Percentiles rank a stretch among this genome's conserved stretches.
These are phyloP conservation scores for Bombus consobrinus DNA, from an alignment of 1,140 invertebrate genomes.

Conservation along the genomic window DNA sequence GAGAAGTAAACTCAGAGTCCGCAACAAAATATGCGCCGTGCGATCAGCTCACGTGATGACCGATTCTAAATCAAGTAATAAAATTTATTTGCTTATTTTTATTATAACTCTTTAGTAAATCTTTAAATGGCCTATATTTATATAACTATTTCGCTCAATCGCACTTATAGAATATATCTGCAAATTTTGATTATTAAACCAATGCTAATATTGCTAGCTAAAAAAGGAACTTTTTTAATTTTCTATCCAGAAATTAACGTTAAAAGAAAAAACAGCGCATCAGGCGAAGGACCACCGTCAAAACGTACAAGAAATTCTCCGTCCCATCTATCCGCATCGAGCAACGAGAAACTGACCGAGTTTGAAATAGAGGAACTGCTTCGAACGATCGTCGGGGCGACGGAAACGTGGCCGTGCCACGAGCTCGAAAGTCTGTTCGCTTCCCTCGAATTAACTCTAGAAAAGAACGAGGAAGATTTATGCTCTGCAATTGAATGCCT, in stretches of 20 bases:
- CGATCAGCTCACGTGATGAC: slow-evolving; percentile 52
- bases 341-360: slow-evolving; percentile 60
- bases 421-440: slow-evolving; percentile 70
- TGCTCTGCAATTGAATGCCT: slow-evolving; percentile 66
- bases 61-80: slow-evolving; percentile 56
- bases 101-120: too few species aligned
- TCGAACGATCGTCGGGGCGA: slow-evolving; percentile 58
- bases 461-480: slow-evolving; percentile 63
- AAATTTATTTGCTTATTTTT: too few species aligned
- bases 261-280: slow-evolving; percentile 68
- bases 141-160: background rate
- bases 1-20: slow-evolving; percentile 49
- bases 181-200: too few species aligned
- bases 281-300: slow-evolving; percentile 60
- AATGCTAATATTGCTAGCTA: background rate
- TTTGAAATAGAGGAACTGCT: slow-evolving; percentile 70
- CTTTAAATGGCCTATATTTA: too few species aligned
- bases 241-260: slow-evolving; percentile 31
- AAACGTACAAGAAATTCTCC: slow-evolving; percentile 65
- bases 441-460: slow-evolving; percentile 64
- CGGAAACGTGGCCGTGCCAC: slow-evolving; percentile 70
- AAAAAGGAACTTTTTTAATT: background rate
- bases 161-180: too few species aligned
- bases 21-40: slow-evolving; percentile 60
- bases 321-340: slow-evolving; percentile 18